These are phyloP conservation scores for Myotis pilosus DNA, from an alignment of 2,797 vertebrate species.

Conservation along the genomic window DNA sequence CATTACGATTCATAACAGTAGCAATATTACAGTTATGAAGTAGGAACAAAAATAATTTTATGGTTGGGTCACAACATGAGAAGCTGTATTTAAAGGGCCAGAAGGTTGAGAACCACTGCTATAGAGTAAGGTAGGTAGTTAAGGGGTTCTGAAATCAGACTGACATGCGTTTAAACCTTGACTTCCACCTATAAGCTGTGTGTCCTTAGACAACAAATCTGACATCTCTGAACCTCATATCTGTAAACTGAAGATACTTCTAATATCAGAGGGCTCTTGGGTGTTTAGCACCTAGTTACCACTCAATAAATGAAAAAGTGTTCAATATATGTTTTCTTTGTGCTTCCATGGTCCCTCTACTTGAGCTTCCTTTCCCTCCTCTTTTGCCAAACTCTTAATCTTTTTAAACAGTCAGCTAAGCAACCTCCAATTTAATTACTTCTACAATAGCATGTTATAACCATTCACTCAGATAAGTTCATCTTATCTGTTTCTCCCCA, in stretches of 20 bases:
- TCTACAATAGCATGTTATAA: background rate
- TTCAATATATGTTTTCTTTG: background rate
- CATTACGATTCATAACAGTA: too few species aligned
- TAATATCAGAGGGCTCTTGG: background rate
- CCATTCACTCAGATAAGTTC: background rate
- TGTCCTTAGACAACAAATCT: background rate
- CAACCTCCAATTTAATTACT: background rate
- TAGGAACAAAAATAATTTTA: too few species aligned
- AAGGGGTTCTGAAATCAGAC: conserved; percentile 13
- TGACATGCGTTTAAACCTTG: background rate
- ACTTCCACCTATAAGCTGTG: background rate
- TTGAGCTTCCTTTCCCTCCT: background rate
- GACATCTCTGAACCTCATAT: background rate
- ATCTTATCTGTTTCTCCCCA: background rate
- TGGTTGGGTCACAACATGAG: too few species aligned
- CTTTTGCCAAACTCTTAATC: background rate
- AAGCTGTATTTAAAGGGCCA: too few species aligned
- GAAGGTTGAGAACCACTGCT: too few species aligned
- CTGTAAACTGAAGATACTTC: conserved; percentile 44
- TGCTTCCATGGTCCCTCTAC: background rate
- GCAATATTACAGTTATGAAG: too few species aligned
- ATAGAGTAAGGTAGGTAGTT: background rate
- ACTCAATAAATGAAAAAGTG: background rate
- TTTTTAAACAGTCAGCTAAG: background rate
- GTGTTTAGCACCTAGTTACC: background rate